A percentile compares a stretch with the other conserved stretches of the same genome.
Conservation (phyloP, 2,888 invertebrate species). For the Corbicula japonica region DNA sequence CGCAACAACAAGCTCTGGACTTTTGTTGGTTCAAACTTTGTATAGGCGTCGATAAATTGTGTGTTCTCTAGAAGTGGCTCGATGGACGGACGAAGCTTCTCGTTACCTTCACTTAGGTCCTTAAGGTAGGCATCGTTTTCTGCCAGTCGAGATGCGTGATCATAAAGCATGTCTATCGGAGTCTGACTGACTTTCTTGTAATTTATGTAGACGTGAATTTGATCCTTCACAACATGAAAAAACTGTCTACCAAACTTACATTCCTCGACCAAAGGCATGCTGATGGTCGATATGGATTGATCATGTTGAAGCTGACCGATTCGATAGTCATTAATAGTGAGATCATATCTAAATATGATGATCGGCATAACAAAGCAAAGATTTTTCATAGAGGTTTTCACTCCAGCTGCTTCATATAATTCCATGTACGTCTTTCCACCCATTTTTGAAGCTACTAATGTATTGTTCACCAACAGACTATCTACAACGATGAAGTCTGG, state of each 20-base stretch:
- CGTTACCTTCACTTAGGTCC: neutral
- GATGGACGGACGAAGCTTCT: neutral
- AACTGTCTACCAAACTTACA: conserved; percentile 19
- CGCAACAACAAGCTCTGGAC: conserved; percentile 2
- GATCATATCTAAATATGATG: conserved; percentile 2
- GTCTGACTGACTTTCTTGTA: neutral
- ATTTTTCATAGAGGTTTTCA: neutral
- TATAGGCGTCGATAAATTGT: conserved; percentile 17
- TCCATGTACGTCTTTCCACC: neutral
- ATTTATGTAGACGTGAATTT: conserved; percentile 14
- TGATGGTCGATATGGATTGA: conserved; percentile 13
- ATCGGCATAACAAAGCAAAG: conserved; percentile 32
- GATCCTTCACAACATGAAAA: conserved; percentile 4
- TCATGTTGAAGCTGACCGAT: conserved; percentile 25
- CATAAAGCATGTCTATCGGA: neutral
- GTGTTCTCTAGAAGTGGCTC: conserved; percentile 19
- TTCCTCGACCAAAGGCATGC: conserved; percentile 19
- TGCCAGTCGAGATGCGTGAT: conserved; percentile 10
- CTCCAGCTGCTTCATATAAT: conserved; percentile 15
- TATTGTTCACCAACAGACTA: conserved; percentile 13
- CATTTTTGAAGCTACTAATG: neutral
- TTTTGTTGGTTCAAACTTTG: conserved; percentile 12
- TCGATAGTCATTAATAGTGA: conserved; percentile 3
- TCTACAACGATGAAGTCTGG: conserved; percentile 4
- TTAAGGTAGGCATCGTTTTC: neutral